These are phyloP conservation scores for Luffia ferchaultella DNA, from an alignment of 2,888 invertebrate genomes.

Conservation along the genomic window DNA sequence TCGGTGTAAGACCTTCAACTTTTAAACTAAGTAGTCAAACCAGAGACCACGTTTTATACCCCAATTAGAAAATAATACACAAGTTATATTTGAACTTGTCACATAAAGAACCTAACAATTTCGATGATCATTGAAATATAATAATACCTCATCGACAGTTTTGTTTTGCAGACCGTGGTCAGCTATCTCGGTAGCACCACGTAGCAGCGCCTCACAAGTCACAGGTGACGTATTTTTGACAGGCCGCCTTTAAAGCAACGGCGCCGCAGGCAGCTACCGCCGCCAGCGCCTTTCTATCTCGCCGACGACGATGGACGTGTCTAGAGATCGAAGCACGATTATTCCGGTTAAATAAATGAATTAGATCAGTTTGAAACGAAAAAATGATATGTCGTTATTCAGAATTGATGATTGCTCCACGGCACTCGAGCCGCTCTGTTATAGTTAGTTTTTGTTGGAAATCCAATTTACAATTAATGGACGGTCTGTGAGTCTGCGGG, in stretches of 20 bases:
- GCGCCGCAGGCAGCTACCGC: neutral
- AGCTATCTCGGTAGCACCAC: neutral
- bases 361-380: neutral
- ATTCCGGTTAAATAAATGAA: neutral
- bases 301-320: neutral
- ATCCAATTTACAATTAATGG: too few relatives aligned
- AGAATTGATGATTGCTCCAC: neutral
- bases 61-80: too few relatives aligned
- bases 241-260: neutral
- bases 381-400: neutral
- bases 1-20: too few relatives aligned
- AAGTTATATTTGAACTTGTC: too few relatives aligned
- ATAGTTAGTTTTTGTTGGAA: neutral
- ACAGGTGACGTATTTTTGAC: neutral
- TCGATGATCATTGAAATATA: too few relatives aligned
- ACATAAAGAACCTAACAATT: too few relatives aligned
- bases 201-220: neutral
- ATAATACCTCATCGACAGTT: too few relatives aligned
- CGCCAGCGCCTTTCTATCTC: neutral
- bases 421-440: neutral
- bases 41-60: too few relatives aligned
- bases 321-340: neutral
- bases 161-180: neutral
- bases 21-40: too few relatives aligned
- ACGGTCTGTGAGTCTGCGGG: too few relatives aligned